phyloP scores from a whole-genome alignment of 2,888 invertebrate species.

The Dynastes maya region DNA sequence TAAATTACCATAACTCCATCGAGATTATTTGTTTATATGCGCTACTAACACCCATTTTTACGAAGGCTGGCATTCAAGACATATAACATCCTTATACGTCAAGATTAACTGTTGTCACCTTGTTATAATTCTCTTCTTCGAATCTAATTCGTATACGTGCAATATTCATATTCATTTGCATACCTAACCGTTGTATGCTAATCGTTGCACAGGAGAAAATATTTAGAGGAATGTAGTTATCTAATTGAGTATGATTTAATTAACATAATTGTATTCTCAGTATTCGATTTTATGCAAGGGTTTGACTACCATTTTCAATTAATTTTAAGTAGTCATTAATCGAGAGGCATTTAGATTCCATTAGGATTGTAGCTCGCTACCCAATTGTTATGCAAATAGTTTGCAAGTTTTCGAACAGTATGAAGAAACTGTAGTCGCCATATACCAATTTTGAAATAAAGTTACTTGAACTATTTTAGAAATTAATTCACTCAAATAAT shows the following conservation, averaged over 20 bases:
- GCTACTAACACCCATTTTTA: conserved; percentile 46
- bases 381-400: no score
- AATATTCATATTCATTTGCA: conserved; percentile 46
- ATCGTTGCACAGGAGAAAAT: conserved; percentile 39
- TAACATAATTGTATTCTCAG: conserved; percentile 27
- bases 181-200: conserved; percentile 47
- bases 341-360: no score
- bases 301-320: no score
- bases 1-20: conserved; percentile 42
- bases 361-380: no score
- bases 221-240: conserved; percentile 43
- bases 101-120: conserved; percentile 49
- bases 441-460: no score
- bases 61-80: conserved; percentile 35
- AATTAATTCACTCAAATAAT: no score
- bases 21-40: conserved; percentile 37
- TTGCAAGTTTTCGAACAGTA: no score
- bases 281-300: background rate
- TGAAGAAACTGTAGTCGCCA: no score
- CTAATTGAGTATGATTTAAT: conserved; percentile 46
- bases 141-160: conserved; percentile 1
- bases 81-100: conserved; percentile 14
- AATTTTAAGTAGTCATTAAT: no score
- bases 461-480: no score
- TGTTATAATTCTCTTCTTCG: conserved; percentile 47